Evolutionary conservation across 37 sponge, comb jelly and placozoan species (phyloP).

Genomic region (Halisarca cf. caerulea): DNA sequence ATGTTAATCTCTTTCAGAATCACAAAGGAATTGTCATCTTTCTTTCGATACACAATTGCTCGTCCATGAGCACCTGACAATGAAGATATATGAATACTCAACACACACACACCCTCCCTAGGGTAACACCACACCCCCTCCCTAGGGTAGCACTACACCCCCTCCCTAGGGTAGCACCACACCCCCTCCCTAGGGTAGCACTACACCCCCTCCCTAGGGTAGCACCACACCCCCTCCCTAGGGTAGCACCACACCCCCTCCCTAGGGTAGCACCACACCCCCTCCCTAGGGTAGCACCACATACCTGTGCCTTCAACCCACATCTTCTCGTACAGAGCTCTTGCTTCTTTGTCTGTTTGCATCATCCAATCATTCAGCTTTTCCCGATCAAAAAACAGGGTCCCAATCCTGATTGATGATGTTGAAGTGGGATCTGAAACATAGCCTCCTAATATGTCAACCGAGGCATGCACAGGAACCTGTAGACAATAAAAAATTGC

Average conservation of each 20-base stretch:
- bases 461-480: constrained; percentile 47
- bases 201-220: too few species aligned
- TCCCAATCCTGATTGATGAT: constrained; percentile 49
- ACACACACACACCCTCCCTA: too few species aligned
- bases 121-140: too few species aligned
- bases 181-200: too few species aligned
- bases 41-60: constrained; percentile 93
- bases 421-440: constrained; percentile 9
- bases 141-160: too few species aligned
- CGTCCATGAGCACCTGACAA: constrained; percentile 94
- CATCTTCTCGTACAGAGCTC: constrained; percentile 71
- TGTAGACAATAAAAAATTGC: neutral
- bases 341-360: constrained; percentile 18
- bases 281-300: neutral
- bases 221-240: too few species aligned
- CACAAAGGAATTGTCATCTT: constrained; percentile 91
- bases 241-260: too few species aligned
- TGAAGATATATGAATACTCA: too few species aligned
- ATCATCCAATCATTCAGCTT: constrained; percentile 74
- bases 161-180: too few species aligned
- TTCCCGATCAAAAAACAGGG: constrained; percentile 74
- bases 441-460: constrained; percentile 55
- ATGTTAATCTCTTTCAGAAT: constrained; percentile 96
- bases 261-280: too few species aligned
- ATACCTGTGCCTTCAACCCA: constrained; percentile 72